Evolutionary conservation across 1,140 invertebrate species (phyloP), one percentile per base, ranked within the genome.

Genomic region (Scaptomyza hsui): DNA sequence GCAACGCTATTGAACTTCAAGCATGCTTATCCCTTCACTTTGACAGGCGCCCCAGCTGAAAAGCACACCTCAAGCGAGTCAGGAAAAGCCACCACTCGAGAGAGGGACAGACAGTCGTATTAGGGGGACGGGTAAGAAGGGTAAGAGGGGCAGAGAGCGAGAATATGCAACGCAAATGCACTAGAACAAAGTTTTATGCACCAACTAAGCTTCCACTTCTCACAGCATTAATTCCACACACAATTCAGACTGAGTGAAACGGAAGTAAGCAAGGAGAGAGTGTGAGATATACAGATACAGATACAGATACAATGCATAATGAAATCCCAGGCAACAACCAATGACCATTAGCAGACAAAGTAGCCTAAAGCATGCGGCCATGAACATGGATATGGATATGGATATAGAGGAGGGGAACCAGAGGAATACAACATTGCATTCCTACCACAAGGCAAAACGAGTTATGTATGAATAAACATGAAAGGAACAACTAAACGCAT

Each of bases 401-500:
- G 19, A 21, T 21, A 21, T 21, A 21, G 1, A 4, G 19, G 2
- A 21, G 19, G 4, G 26, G 26, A n/a, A 76, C 78, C 77, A 82
- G 19, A 26, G 35, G 45, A 47, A 56, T 56, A 44, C 13, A 49
- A 19, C 32, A 37, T 37, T 37, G 48, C 29, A 32, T 35, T 26
- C n/a, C 24, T 24, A 24, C 37, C 53, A 80, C 71, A 71, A 64
- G 70, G 69, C 70, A 75, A 78, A 75, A 72, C 74, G 74, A 81
- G 82, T 78, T 86, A 88, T 68, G 47, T 57, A 65, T 83, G 85
- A 80, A 86, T 85, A 86, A 81, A 86, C 77, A 86, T 65, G 76
- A 69, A 77, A 49, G 56, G 45, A 59, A 24, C 44, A 29, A 21
- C n/a, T 32, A 32, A 21, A 21, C n/a, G 12, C 12, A 35, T 44